Evolutionary conservation across 2,113 vertebrate genomes (phyloP).

Genomic region (Cyprinodon tularosa): DNA sequence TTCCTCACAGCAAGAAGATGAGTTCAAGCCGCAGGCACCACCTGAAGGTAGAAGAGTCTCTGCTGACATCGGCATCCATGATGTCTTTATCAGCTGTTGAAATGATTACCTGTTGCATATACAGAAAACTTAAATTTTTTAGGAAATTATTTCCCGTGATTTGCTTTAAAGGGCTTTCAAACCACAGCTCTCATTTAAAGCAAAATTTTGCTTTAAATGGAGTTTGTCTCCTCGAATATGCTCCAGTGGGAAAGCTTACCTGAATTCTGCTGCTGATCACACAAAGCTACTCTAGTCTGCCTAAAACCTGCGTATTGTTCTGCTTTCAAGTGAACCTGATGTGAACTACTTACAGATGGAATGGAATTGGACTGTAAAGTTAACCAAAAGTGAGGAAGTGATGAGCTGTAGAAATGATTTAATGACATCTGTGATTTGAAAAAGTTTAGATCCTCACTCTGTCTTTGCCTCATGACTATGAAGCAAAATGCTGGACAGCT

Average conservation of each 20-base stretch:
- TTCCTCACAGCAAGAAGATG: constrained; percentile 85
- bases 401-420: background rate
- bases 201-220: too few relatives aligned
- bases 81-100: background rate
- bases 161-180: too few relatives aligned
- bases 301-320: background rate
- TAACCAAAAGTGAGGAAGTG: background rate
- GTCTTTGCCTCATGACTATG: background rate
- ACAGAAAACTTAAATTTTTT: too few relatives aligned
- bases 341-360: background rate
- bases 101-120: background rate
- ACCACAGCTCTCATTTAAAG: too few relatives aligned
- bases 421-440: background rate
- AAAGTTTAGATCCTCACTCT: background rate
- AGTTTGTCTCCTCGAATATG: background rate
- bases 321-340: background rate
- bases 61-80: background rate
- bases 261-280: background rate
- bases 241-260: background rate
- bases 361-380: background rate
- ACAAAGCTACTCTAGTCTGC: background rate
- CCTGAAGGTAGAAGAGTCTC: constrained; percentile 86
- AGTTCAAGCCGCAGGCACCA: constrained; percentile 89
- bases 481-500: background rate
- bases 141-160: too few relatives aligned